Conservation (phyloP, 2,888 invertebrate species). For the Allophyes oxyacanthae region DNA sequence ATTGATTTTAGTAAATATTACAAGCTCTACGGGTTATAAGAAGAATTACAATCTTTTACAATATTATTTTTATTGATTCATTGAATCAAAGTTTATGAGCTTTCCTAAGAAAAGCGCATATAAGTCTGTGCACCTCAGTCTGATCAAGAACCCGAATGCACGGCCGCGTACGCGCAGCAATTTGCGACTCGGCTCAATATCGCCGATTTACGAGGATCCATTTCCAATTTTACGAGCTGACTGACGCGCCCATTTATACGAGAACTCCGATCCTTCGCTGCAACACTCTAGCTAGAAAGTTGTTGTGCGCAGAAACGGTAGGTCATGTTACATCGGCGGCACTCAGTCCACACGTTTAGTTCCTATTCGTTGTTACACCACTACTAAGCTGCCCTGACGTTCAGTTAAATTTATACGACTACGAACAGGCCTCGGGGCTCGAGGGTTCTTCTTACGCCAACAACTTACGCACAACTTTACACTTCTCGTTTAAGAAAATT, state of each 20-base stretch:
- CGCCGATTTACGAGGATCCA: constrained; percentile 81
- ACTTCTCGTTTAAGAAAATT: constrained; percentile 58
- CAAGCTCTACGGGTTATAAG: constrained; percentile 17
- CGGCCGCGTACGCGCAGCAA: constrained; percentile 78
- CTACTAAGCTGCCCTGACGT: constrained; percentile 70
- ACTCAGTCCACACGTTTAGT: constrained; percentile 66
- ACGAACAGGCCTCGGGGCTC: constrained; percentile 60
- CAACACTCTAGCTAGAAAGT: constrained; percentile 56
- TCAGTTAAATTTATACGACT: constrained; percentile 72
- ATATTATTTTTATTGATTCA: constrained; percentile 55
- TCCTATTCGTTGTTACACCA: constrained; percentile 72
- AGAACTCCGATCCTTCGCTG: constrained; percentile 66
- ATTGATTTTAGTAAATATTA: constrained; percentile 27
- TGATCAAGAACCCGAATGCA: constrained; percentile 77
- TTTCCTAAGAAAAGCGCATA: constrained; percentile 59
- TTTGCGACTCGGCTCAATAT: constrained; percentile 79
- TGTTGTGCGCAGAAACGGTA: constrained; percentile 52
- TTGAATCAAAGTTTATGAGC: constrained; percentile 60
- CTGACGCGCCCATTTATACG: constrained; percentile 73
- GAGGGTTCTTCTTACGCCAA: constrained; percentile 68
- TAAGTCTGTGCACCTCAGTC: constrained; percentile 54
- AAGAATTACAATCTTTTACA: constrained; percentile 37
- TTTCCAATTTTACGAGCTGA: constrained; percentile 82
- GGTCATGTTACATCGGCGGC: constrained; percentile 65
- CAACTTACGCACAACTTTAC: constrained; percentile 65